Evolutionary conservation across 2,797 vertebrate genomes (phyloP).

Genomic region (Alectoris magna): DNA sequence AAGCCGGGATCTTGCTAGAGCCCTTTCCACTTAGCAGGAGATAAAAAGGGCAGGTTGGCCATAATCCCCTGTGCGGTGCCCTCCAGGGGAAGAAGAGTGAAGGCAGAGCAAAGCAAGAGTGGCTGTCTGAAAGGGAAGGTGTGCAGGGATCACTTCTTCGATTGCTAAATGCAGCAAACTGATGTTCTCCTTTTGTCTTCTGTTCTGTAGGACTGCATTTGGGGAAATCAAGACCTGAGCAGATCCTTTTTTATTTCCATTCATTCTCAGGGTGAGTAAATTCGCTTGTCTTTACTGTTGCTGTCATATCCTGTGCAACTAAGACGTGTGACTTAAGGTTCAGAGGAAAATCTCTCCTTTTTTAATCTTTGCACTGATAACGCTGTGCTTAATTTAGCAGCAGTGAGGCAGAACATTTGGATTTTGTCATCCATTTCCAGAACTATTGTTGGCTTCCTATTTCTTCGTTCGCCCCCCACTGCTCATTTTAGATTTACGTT

Average conservation of each 20-base stretch:
- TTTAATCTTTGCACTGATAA: constrained; percentile 65
- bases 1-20: background rate
- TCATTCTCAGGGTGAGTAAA: constrained; percentile 69
- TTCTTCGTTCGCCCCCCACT: constrained; percentile 29
- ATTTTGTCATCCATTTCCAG: constrained; percentile 71
- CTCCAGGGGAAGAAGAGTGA: background rate
- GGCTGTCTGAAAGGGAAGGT: background rate
- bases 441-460: constrained; percentile 62
- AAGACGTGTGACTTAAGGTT: constrained; percentile 31
- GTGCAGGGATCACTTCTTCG: background rate
- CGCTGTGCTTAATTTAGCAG: constrained; percentile 60
- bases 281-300: constrained; percentile 12
- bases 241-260: background rate
- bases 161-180: background rate
- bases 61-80: background rate
- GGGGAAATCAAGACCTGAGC: background rate
- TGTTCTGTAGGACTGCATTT: background rate
- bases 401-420: constrained; percentile 69
- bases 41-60: background rate
- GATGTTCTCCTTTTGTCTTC: background rate
- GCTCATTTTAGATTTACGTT: constrained; percentile 52
- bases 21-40: background rate
- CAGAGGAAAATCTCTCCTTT: constrained; percentile 42
- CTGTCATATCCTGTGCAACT: constrained; percentile 8
- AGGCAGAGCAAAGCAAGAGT: background rate